Evolutionary conservation across 2,113 vertebrate species (phyloP).

Genomic region (Alaudala cheleensis): DNA sequence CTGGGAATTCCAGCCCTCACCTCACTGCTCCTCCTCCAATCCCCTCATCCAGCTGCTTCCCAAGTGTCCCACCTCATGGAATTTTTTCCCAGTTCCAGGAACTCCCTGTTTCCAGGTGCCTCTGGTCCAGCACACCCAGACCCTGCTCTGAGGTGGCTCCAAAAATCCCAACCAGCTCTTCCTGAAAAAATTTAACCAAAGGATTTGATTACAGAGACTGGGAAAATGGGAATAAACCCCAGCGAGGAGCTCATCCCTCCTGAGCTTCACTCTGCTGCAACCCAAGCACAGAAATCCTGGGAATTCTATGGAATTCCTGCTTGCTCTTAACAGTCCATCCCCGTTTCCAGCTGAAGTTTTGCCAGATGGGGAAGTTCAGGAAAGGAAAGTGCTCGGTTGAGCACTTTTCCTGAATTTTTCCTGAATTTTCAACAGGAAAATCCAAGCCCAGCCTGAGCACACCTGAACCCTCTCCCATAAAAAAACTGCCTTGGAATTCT

Average conservation of each 20-base stretch:
- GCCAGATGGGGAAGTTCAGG: not conserved
- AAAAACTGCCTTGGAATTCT: not conserved
- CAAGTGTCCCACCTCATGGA: not conserved
- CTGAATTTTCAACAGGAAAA: not conserved
- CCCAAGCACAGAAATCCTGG: not conserved
- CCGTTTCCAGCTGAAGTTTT: not conserved
- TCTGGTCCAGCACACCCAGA: not conserved
- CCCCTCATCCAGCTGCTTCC: not conserved
- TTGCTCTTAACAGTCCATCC: rapidly evolving
- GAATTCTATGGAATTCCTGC: not conserved
- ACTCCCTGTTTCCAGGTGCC: not conserved
- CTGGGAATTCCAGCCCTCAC: not conserved
- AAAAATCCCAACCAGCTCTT: not conserved
- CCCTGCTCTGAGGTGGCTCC: not conserved
- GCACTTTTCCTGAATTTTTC: too few species aligned
- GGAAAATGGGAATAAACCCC: not conserved
- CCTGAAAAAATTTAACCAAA: not conserved
- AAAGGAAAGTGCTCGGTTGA: not conserved
- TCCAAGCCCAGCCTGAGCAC: not conserved
- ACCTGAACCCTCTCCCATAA: not conserved
- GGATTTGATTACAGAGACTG: not conserved
- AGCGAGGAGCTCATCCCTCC: not conserved
- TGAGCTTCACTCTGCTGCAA: not conserved
- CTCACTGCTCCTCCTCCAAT: rapidly evolving
- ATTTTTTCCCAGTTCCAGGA: not conserved